Evolutionary conservation across 2,888 invertebrate species (phyloP), one percentile per base, ranked within the genome.

Genomic region (Melanchra persicariae): DNA sequence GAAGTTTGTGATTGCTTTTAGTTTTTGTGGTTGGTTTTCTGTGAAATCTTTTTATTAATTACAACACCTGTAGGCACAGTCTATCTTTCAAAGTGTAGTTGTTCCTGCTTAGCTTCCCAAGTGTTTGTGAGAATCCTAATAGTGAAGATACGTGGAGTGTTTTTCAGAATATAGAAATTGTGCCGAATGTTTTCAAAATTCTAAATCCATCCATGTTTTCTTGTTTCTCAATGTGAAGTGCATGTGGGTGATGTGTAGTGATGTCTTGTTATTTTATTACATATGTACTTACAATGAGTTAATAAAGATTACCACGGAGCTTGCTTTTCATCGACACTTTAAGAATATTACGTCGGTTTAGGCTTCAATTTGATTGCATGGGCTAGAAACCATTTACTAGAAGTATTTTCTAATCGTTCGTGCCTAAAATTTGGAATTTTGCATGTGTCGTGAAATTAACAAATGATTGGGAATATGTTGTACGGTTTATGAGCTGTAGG

Each of bases 221-320:
- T 76, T 68, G 49, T 70, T 66, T 82, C 77, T 74, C 59, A 79
- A 69, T 69, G 81, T 83, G 81, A 80, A 74, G 85, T 83, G 83
- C 85, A 85, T 85, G 83, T 85, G 80, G 83, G 83, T 83, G 83
- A 80, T 83, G 77, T 84, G 66, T 70, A 80, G 83, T 83, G 83
- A 70, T 77, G 70, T 82, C 74, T 79, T 77, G 62, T 79, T n/a
- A 59, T 68, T 69, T 54, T 66, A 71, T 61, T 72, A 45, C 19
- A 19, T 40, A 78, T 71, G 70, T 79, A 82, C 45, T 58, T 76
- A 81, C 60, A 55, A 81, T 24, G 43, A 80, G 40, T 78, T 59
- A 80, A 80, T 82, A 80, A 82, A 82, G 67, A 26, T 61, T 68
- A 64, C 72, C 78, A 67, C 81, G 49, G 66, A 82, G 79, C 82